Conservation (phyloP, 2,113 vertebrate species). For the Channa argus region DNA sequence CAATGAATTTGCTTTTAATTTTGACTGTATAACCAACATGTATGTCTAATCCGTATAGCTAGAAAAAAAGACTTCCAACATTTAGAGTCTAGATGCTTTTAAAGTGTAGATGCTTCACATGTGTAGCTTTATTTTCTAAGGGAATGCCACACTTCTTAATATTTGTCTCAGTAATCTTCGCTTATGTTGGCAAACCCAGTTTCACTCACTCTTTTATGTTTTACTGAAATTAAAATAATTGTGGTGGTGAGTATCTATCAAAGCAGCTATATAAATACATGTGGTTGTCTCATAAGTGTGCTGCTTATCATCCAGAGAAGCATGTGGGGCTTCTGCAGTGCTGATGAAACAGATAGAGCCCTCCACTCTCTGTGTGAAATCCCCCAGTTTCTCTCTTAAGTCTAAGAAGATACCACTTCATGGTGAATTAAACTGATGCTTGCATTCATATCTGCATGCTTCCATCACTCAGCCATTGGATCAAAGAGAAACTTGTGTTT, state of each 20-base stretch:
- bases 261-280: slow-evolving; percentile 65
- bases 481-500: slow-evolving; percentile 47
- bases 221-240: slow-evolving; percentile 37
- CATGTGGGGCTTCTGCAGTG: slow-evolving; percentile 26
- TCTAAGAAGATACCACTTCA: slow-evolving; percentile 63
- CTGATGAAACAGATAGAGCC: slow-evolving; percentile 67
- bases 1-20: slow-evolving; percentile 20
- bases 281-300: slow-evolving; percentile 38
- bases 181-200: neutral
- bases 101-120: neutral
- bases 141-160: neutral
- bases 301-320: slow-evolving; percentile 45
- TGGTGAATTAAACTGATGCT: slow-evolving; percentile 63
- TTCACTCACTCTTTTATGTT: slow-evolving; percentile 26
- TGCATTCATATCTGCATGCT: slow-evolving; percentile 44
- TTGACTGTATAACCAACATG: slow-evolving; percentile 17
- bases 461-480: slow-evolving; percentile 34
- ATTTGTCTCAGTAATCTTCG: slow-evolving; percentile 28
- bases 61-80: neutral
- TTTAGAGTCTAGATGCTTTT: neutral
- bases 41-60: neutral
- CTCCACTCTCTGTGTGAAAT: slow-evolving; percentile 60
- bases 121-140: slow-evolving; percentile 1
- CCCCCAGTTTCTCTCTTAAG: slow-evolving; percentile 43
- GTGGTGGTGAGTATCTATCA: slow-evolving; percentile 18